These are phyloP conservation scores for Lucilia cuprina DNA, from an alignment of 1,140 invertebrate genomes.

Conservation along the genomic window DNA sequence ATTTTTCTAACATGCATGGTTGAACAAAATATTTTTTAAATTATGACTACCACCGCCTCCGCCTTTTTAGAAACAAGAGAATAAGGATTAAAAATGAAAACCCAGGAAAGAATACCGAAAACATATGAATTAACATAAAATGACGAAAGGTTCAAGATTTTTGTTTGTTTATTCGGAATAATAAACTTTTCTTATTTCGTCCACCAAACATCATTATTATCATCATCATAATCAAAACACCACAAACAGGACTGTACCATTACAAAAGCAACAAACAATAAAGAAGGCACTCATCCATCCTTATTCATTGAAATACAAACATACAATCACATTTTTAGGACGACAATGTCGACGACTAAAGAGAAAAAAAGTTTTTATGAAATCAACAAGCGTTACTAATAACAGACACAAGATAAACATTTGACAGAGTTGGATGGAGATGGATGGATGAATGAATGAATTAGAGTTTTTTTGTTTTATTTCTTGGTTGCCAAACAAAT, in stretches of 20 bases:
- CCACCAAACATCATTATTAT: too few species aligned
- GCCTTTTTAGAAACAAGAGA: too few species aligned
- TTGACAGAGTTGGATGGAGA: not conserved
- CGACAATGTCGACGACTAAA: not conserved
- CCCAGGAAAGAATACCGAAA: not conserved
- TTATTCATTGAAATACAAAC: not conserved
- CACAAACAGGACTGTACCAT: not conserved
- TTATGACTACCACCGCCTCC: too few species aligned
- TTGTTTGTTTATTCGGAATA: not conserved
- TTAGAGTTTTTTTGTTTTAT: too few species aligned
- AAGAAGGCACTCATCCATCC: not conserved
- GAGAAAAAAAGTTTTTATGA: not conserved
- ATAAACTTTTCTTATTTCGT: too few species aligned
- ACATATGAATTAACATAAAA: not conserved
- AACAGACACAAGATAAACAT: not conserved
- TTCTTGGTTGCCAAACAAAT: not conserved
- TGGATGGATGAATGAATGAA: not conserved
- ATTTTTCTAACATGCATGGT: too few species aligned
- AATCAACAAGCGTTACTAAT: conserved; percentile 2
- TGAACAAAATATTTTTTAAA: too few species aligned
- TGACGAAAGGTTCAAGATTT: not conserved
- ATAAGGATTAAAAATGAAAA: too few species aligned
- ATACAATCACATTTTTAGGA: too few species aligned
- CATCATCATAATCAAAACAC: not conserved
- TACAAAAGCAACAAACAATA: not conserved